Conservation (phyloP, 1,140 invertebrate species). For the Trinorchestia longiramus region DNA sequence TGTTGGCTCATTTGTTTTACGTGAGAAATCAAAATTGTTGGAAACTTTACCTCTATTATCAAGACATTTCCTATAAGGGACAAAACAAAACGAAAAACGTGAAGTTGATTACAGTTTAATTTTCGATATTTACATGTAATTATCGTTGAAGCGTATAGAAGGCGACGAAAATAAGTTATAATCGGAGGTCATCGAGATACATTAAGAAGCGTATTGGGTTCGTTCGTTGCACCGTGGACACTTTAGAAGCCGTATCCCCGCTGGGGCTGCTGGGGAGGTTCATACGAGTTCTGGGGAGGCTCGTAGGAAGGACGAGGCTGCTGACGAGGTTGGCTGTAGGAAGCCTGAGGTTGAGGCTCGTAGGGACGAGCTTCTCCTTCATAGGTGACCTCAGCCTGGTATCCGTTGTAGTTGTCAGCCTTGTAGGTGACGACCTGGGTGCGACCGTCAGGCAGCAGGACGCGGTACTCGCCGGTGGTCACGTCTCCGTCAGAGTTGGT, state of each 20-base stretch:
- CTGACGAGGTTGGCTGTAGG: constrained; percentile 50
- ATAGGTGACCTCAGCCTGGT: constrained; percentile 65
- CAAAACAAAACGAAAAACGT: neutral
- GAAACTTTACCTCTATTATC: neutral
- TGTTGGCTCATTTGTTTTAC: neutral
- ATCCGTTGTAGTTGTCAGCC: constrained; percentile 61
- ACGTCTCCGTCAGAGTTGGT: constrained; percentile 60
- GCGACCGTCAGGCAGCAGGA: constrained; percentile 65
- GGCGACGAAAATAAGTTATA: constrained; percentile 29
- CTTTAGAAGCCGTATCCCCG: constrained; percentile 28
- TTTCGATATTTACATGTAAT: constrained; percentile 44
- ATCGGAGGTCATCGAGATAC: constrained; percentile 42
- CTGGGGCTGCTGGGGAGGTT: constrained; percentile 44
- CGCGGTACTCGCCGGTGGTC: constrained; percentile 61
- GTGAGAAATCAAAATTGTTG: neutral
- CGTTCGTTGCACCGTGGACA: constrained; percentile 4
- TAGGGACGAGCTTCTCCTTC: constrained; percentile 60
- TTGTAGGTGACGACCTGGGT: constrained; percentile 65
- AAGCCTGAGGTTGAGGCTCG: constrained; percentile 53
- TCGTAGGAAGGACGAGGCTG: constrained; percentile 42
- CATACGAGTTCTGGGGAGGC: constrained; percentile 44
- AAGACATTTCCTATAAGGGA: neutral
- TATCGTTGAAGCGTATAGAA: constrained; percentile 28
- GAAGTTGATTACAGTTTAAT: neutral
- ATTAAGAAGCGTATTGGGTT: constrained; percentile 28